Base-by-base conservation (phyloP, 1,140 invertebrate genomes). In the Drosophila trapezifrons region DNA sequence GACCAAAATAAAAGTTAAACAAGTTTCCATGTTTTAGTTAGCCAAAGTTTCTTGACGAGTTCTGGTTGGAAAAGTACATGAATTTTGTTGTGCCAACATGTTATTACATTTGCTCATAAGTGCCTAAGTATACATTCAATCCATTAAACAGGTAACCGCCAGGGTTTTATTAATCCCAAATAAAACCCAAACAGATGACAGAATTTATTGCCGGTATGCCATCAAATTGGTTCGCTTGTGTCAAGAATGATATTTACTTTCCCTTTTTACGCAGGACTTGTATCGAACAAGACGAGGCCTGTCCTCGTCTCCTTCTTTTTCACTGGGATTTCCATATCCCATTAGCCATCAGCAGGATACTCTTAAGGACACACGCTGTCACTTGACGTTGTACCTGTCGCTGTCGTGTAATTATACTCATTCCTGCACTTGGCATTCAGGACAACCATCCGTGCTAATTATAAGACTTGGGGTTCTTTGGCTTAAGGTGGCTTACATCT, bases 361-460 rank as follows among this genome's bases (percentile, higher is more conserved):
- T 49, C 64, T 79, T 70, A 71, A 70, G 67, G 65, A 58, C 58
- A 70, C 55, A 59, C 38, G 70, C 70, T 79, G 64, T 62, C 58
- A 83, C 80, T 82, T 79, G 75, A 75, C 70, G 69, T 20, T 10
- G 13, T 78, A 73, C 57, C 46, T 45, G 64, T 42, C 42, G 45
- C 18, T 29, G 49, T n/a, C n/a, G 63, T 54, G 49, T 63, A 66
- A 83, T 79, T 84, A 62, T 40, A 59, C 54, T 40, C 43, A 71
- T 56, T 40, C 65, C 43, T 37, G 27, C 20, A 38, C 55, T 56
- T 15, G 42, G 47, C 38, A 62, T 63, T 66, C 13, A 32, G 35
- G 22, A 10, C 56, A 40, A 40, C 18, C 32, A 59, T 40, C 25
- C 32, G 12, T 47, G 47, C 67, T 79, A 84, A 84, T 83, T 79